A percentile compares a stretch with the other conserved stretches of the same genome.
Evolutionary conservation across 1,140 invertebrate species (phyloP).

Genomic region (Thrips palmi): DNA sequence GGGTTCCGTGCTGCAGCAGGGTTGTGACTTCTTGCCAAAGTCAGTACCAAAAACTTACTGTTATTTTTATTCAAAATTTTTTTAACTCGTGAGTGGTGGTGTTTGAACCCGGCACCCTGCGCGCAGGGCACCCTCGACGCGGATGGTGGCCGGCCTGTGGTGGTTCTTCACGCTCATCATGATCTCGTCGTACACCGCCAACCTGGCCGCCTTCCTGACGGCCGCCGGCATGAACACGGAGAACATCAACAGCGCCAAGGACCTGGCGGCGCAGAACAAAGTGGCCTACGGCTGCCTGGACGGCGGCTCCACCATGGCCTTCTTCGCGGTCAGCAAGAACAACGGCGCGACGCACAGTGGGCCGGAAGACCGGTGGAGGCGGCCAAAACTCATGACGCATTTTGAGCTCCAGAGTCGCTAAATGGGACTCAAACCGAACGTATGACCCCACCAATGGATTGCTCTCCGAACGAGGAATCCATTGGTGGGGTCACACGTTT

Average conservation of each 20-base stretch:
- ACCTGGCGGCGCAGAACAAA: slow-evolving; percentile 71
- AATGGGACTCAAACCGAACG: too few species aligned
- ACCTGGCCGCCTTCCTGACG: slow-evolving; percentile 86
- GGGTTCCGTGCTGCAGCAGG: slow-evolving; percentile 31
- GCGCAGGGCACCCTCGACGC: slow-evolving; percentile 45
- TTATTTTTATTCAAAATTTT: too few species aligned
- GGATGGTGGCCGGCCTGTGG: slow-evolving; percentile 73
- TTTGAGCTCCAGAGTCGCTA: too few species aligned
- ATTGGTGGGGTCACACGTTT: too few species aligned
- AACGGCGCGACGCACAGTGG: too few species aligned
- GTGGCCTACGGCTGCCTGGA: slow-evolving; percentile 68
- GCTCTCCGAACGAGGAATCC: too few species aligned
- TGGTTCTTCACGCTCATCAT: slow-evolving; percentile 96
- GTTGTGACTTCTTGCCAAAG: slow-evolving; percentile 31
- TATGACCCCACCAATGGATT: too few species aligned
- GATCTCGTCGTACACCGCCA: slow-evolving; percentile 89
- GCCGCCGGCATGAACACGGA: slow-evolving; percentile 62
- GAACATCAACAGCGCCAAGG: slow-evolving; percentile 77
- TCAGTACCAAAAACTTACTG: too few species aligned
- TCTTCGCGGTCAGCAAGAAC: slow-evolving; percentile 43
- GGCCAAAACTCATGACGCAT: too few species aligned
- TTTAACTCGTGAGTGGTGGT: too few species aligned
- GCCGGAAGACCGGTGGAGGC: too few species aligned
- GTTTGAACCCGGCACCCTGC: too few species aligned
- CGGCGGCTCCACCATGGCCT: slow-evolving; percentile 54